Conservation (phyloP, 1,140 invertebrate genomes). For the Phenacoccus solenopsis region DNA sequence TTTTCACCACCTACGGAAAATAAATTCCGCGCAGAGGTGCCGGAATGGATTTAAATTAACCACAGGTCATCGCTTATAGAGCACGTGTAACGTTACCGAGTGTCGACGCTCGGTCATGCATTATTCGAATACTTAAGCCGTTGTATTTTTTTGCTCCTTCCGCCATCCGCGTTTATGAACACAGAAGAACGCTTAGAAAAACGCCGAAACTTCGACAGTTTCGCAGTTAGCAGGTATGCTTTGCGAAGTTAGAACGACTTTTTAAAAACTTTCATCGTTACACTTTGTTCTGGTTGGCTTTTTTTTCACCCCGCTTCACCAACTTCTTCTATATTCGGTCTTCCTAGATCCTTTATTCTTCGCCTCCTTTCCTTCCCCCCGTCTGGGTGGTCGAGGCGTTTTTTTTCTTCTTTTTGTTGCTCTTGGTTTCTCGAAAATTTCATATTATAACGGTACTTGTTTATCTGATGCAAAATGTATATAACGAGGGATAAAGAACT, state of each 20-base stretch:
- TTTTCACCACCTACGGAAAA: too few species aligned
- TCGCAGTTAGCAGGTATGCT: not conserved
- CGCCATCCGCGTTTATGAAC: not conserved
- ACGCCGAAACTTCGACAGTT: not conserved
- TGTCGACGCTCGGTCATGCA: too few species aligned
- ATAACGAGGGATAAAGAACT: not conserved
- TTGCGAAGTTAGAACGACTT: not conserved
- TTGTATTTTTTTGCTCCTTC: not conserved
- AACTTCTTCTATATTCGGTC: not conserved
- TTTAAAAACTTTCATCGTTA: constrained; percentile 3
- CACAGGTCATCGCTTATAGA: not conserved
- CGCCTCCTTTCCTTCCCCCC: not conserved
- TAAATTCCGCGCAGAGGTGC: too few species aligned
- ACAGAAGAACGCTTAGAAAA: not conserved
- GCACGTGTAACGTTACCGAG: not conserved
- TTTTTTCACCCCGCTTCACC: too few species aligned
- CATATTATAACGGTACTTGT: constrained; percentile 2
- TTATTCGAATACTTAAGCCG: not conserved
- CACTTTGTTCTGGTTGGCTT: not conserved
- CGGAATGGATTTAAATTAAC: not conserved
- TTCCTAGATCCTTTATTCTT: not conserved
- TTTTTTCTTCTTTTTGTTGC: not conserved
- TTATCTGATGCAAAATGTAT: not conserved
- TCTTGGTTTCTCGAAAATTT: not conserved
- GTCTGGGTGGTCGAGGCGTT: too few species aligned